Conservation (phyloP, 2,888 invertebrate genomes). For the Hydraecia micacea region DNA sequence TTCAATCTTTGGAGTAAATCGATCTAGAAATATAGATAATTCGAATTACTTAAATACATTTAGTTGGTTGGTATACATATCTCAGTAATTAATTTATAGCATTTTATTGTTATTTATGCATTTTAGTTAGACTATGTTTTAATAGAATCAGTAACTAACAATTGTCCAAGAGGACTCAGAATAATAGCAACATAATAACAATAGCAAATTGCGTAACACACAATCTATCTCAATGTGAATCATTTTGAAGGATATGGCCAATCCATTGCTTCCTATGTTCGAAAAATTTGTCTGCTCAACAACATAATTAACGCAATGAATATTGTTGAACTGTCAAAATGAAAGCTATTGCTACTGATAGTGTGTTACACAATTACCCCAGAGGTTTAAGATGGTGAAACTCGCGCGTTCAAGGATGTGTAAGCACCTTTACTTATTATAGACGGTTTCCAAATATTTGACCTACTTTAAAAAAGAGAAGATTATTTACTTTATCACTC, state of each 20-base stretch:
- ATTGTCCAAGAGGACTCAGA: no score
- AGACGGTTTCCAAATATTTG: background rate
- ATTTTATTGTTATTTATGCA: constrained; percentile 36
- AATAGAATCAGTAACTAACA: background rate
- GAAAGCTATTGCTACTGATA: no score
- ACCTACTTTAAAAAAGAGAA: background rate
- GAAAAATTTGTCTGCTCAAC: no score
- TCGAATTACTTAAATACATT: background rate
- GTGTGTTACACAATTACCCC: no score
- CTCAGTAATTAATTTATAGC: constrained; percentile 30
- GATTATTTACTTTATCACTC: constrained; percentile 11
- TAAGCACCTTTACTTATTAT: background rate
- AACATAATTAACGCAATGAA: no score
- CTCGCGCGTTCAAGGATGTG: constrained; percentile 6
- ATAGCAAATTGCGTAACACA: no score
- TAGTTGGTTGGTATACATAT: constrained; percentile 9
- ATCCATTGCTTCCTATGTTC: no score
- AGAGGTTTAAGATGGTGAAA: background rate
- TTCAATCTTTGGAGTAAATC: background rate
- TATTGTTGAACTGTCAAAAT: no score
- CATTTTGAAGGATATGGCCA: no score
- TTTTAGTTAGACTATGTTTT: constrained; percentile 36
- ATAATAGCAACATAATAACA: no score
- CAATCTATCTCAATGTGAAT: no score
- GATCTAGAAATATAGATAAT: background rate